Evolutionary conservation across 2,797 vertebrate species (phyloP).

Genomic region (Anguilla marmorata): DNA sequence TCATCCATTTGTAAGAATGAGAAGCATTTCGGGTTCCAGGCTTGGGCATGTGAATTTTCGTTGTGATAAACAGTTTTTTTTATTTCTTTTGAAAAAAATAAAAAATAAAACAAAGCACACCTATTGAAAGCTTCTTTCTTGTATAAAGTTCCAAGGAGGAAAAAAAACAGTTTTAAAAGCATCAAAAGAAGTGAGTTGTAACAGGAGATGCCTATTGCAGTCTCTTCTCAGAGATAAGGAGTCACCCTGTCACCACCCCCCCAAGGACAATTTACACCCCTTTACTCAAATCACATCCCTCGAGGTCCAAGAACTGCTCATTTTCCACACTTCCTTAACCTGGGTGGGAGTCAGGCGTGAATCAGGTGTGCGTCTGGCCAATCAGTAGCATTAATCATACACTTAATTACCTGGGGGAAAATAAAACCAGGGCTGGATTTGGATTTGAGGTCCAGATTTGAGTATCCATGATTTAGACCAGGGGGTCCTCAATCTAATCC

Average conservation of each 20-base stretch:
- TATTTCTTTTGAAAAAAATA: not conserved
- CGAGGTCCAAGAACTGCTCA: too few relatives aligned
- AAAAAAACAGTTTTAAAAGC: not conserved
- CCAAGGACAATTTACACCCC: too few relatives aligned
- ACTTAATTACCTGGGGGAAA: too few relatives aligned
- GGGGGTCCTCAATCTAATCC: too few relatives aligned
- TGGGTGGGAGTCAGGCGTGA: too few relatives aligned
- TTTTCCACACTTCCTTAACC: too few relatives aligned
- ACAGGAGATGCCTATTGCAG: not conserved
- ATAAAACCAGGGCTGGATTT: too few relatives aligned
- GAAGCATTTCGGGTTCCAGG: not conserved
- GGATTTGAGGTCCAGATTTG: too few relatives aligned
- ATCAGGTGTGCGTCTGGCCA: too few relatives aligned
- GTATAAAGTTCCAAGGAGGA: not conserved
- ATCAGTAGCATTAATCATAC: too few relatives aligned
- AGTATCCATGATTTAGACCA: too few relatives aligned
- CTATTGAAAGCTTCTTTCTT: not conserved
- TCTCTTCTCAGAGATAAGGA: not conserved
- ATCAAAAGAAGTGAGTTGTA: not conserved
- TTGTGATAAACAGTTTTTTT: not conserved
- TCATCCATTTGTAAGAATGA: constrained; percentile 7
- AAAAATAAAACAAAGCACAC: not conserved
- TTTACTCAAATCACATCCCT: too few relatives aligned
- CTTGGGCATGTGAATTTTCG: not conserved
- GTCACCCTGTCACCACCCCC: not conserved